Evolutionary conservation across 2,113 vertebrate genomes (phyloP).

Genomic region (Sterna hirundo): DNA sequence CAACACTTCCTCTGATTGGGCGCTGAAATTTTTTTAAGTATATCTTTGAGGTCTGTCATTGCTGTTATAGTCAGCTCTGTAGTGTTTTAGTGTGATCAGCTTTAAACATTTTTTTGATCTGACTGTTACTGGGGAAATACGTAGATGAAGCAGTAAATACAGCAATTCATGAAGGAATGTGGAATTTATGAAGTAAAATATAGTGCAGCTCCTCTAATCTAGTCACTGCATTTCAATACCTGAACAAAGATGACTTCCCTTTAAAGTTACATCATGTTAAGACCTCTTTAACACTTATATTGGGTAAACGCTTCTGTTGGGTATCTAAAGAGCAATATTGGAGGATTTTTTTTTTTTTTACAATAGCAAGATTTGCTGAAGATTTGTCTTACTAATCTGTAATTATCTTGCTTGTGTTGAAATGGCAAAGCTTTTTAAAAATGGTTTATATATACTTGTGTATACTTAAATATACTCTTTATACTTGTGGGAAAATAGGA

Average conservation of each 20-base stretch:
- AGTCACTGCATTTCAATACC: not conserved
- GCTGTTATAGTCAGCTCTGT: not conserved
- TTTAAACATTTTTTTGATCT: not conserved
- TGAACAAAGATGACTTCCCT: not conserved
- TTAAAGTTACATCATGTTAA: not conserved
- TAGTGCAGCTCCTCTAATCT: not conserved
- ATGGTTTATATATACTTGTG: not conserved
- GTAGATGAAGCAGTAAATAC: not conserved
- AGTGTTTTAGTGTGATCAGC: not conserved
- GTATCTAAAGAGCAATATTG: not conserved
- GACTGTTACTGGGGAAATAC: not conserved
- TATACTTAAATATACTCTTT: too few relatives aligned
- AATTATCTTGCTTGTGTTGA: not conserved
- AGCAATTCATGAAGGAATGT: not conserved
- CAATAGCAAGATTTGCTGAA: not conserved
- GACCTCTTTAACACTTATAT: not conserved
- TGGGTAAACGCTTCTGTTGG: not conserved
- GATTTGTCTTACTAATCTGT: not conserved
- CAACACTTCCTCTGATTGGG: not conserved
- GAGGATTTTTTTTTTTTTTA: not conserved
- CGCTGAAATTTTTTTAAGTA: not conserved
- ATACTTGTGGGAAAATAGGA: not conserved
- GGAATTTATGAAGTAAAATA: not conserved
- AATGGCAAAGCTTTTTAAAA: not conserved
- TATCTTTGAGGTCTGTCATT: not conserved